These are phyloP conservation scores for Ptychoptera contaminata DNA, from an alignment of 2,888 invertebrate genomes.

Conservation along the genomic window DNA sequence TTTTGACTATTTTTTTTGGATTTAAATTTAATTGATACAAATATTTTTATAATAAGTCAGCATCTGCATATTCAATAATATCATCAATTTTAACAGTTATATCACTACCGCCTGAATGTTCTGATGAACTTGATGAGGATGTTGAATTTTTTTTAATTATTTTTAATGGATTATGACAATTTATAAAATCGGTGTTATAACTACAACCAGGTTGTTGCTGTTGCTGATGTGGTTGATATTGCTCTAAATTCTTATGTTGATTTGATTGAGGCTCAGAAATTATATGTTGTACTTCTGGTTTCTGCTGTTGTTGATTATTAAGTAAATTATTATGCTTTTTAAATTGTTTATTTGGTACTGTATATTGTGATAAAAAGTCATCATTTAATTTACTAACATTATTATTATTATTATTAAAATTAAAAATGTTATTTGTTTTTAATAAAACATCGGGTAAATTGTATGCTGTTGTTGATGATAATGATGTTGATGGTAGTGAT, in stretches of 20 bases:
- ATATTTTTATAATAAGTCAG: constrained; percentile 12
- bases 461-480: constrained; percentile 13
- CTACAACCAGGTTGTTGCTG: constrained; percentile 3
- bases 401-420: no score
- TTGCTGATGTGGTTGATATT: constrained; percentile 7
- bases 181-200: constrained; percentile 5
- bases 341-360: constrained; percentile 12
- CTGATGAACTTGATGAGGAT: constrained; percentile 21
- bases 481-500: neutral
- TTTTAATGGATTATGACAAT: constrained; percentile 1
- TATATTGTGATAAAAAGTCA: constrained; percentile 12
- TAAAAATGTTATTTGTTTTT: neutral
- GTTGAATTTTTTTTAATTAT: neutral
- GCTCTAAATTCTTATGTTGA: constrained; percentile 9
- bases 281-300: constrained; percentile 5
- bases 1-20: no score
- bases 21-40: no score
- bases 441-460: constrained; percentile 16
- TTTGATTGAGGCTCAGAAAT: no score
- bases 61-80: constrained; percentile 25
- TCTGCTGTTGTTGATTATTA: constrained; percentile 1
- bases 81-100: constrained; percentile 30
- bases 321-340: neutral
- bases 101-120: constrained; percentile 31
- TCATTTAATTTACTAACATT: no score